These are phyloP conservation scores for Folsomia manolachei DNA, from an alignment of 2,888 invertebrate species.

Conservation along the genomic window DNA sequence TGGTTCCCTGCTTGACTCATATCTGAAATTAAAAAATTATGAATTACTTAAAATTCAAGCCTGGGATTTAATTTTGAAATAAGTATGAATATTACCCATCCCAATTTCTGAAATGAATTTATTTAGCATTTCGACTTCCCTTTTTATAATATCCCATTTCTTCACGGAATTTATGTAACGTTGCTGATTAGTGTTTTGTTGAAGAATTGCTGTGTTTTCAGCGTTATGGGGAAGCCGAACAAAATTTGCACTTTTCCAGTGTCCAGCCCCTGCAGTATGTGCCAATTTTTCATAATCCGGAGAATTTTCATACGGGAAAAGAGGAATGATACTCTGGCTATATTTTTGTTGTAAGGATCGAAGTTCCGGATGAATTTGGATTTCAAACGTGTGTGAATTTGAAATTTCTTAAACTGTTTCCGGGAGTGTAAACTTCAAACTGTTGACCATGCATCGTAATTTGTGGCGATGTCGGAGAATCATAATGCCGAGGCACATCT, in stretches of 20 bases:
- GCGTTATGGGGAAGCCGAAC: neutral
- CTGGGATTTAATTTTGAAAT: neutral
- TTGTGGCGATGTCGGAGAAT: too few relatives aligned
- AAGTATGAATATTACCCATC: neutral
- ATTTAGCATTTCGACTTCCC: neutral
- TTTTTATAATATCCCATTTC: neutral
- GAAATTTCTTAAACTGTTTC: too few relatives aligned
- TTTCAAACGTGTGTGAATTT: too few relatives aligned
- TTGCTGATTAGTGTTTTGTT: neutral
- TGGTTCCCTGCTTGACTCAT: slow-evolving; percentile 2
- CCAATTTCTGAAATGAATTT: neutral
- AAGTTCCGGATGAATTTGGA: neutral
- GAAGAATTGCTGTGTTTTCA: neutral
- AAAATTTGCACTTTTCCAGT: neutral
- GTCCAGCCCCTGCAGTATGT: neutral
- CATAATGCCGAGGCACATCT: too few relatives aligned
- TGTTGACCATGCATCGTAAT: too few relatives aligned
- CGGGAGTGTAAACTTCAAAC: too few relatives aligned
- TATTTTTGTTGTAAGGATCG: neutral
- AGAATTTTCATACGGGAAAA: neutral
- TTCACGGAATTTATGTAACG: neutral
- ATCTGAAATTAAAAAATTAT: neutral
- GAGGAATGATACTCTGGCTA: neutral
- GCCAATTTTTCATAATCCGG: neutral
- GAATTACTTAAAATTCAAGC: too few relatives aligned